Conservation (phyloP, 2,888 invertebrate species). For the Drosophila buzzatii region DNA sequence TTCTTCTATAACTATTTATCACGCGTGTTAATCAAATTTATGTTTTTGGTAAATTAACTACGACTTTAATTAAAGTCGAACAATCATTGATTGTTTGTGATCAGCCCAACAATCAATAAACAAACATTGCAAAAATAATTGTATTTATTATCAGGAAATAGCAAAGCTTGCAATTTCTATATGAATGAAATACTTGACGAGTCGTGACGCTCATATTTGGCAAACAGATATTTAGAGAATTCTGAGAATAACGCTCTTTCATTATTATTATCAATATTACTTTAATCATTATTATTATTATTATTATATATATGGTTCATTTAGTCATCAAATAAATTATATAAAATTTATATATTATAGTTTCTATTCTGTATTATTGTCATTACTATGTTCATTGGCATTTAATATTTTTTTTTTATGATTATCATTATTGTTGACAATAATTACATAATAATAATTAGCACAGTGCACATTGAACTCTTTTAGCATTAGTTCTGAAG, state of each 20-base stretch:
- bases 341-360: too few relatives aligned
- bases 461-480: too few relatives aligned
- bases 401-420: too few relatives aligned
- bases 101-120: not conserved
- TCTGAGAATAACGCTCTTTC: not conserved
- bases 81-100: not conserved
- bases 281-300: too few relatives aligned
- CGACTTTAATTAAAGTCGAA: not conserved
- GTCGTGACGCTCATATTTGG: not conserved
- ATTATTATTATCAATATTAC: not conserved
- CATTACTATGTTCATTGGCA: too few relatives aligned
- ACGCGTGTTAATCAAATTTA: not conserved
- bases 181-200: not conserved
- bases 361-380: too few relatives aligned
- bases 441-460: too few relatives aligned
- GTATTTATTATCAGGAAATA: not conserved
- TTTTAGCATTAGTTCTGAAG: too few relatives aligned
- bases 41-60: not conserved
- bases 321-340: too few relatives aligned
- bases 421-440: too few relatives aligned
- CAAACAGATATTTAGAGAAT: not conserved
- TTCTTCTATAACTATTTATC: not conserved
- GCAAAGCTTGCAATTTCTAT: slow-evolving; percentile 1
- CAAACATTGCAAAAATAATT: slow-evolving; percentile 5
- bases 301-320: too few relatives aligned